Base-by-base conservation (phyloP, 1,140 invertebrate genomes). In the Lordiphosa collinella region DNA sequence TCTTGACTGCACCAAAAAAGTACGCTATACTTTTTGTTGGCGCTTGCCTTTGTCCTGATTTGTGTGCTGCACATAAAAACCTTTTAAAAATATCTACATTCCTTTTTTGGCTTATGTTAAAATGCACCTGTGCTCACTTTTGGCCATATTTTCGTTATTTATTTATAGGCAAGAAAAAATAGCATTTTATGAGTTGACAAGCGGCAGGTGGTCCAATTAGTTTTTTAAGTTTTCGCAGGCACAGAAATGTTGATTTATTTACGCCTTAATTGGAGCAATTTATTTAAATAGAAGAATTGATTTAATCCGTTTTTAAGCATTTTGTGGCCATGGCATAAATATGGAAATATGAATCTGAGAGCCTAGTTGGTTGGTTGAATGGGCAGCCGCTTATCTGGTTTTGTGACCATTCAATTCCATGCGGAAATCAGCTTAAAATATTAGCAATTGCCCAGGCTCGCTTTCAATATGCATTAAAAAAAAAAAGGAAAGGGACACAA, bases 381-480 rank as follows among this genome's bases (percentile, higher is more conserved):
- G 41, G 49, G 14, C 41, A 43, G 37, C 37, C 47, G 67, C 49
- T 72, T 84, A 82, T 82, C 57, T 57, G 76, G 53, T 71, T 82
- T 68, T 71, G 57, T 47, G 76, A 82, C 67, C 66, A 52, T 67
- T 51, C 54, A 76, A 75, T 76, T 75, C 71, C 66, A 71, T 38
- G 43, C 66, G 75, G 66, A 76, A 82, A 82, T 76, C 71, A 82
- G 76, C 76, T 82, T 82, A 84, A 84, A 84, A 72, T 63, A 64
- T 84, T 71, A 57, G 40, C 54, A 79, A 69, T 48, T 61, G 61
- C 38, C 31, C 40, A 35, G 49, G 54, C 43, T 74, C 54, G 63
- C 46, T 56, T 57, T 82, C 69, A 76, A 72, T 68, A 60, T 68
- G 58, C 36, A 67, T 59, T 58, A 53, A 58, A 56, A 74, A 44